Evolutionary conservation across 2,888 invertebrate species (phyloP).

Genomic region (Alloplasta piceator): DNA sequence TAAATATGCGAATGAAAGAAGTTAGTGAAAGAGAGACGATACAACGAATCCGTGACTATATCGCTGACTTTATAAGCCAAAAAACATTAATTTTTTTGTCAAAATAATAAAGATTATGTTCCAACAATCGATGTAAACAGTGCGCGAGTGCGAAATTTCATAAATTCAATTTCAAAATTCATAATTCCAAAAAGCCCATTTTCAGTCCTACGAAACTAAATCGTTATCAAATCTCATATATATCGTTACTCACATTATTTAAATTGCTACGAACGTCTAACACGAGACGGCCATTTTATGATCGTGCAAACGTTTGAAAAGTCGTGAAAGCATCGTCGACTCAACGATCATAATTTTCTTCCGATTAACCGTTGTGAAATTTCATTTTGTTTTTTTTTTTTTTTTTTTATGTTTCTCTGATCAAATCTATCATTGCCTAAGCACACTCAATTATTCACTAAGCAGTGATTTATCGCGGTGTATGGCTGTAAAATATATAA

Average conservation of each 20-base stretch:
- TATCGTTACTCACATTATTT: slow-evolving; percentile 35
- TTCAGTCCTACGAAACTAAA: slow-evolving; percentile 10
- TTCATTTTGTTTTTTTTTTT: slow-evolving; percentile 33
- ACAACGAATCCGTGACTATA: slow-evolving; percentile 28
- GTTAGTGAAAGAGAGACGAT: slow-evolving; percentile 5
- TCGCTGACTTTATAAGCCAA: slow-evolving; percentile 15
- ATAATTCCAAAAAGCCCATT: slow-evolving; percentile 30
- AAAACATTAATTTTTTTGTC: slow-evolving; percentile 8
- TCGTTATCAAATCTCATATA: slow-evolving; percentile 45
- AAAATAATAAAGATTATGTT: slow-evolving; percentile 15
- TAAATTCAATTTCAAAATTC: slow-evolving; percentile 18
- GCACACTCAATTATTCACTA: slow-evolving; percentile 63
- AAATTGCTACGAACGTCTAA: slow-evolving; percentile 37
- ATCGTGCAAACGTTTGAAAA: slow-evolving; percentile 20
- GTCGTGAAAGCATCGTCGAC: not conserved
- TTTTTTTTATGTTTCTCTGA: not conserved
- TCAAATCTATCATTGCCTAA: slow-evolving; percentile 53
- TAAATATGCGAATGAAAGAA: slow-evolving; percentile 58
- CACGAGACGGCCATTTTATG: not conserved
- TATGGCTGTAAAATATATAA: slow-evolving; percentile 64
- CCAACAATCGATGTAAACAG: not conserved
- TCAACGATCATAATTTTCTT: slow-evolving; percentile 2
- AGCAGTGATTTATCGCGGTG: slow-evolving; percentile 59
- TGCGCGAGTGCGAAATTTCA: slow-evolving; percentile 4
- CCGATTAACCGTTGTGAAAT: not conserved